Percentiles rank a stretch among this genome's conserved stretches.
Conservation (phyloP, 2,888 invertebrate species). For the Magallana nippona region DNA sequence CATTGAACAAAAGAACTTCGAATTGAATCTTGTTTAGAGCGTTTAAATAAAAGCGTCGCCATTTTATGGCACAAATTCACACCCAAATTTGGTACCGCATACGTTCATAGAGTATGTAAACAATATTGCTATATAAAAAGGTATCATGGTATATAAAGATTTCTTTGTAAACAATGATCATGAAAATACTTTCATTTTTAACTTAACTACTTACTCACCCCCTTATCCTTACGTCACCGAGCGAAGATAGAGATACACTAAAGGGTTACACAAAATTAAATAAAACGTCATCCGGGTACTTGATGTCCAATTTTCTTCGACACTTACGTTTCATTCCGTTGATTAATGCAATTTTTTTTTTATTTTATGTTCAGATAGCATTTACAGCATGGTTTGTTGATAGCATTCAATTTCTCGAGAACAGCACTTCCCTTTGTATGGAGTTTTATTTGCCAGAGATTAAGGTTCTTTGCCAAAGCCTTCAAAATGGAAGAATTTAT, state of each 20-base stretch:
- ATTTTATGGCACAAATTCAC: too few relatives aligned
- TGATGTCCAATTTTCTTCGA: conserved; percentile 22
- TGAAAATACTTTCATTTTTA: too few relatives aligned
- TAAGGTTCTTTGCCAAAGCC: conserved; percentile 3
- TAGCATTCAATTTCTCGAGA: conserved; percentile 24
- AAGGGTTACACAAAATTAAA: background rate
- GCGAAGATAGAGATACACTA: background rate
- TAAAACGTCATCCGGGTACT: conserved; percentile 18
- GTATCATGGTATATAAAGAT: too few relatives aligned
- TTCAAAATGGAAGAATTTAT: conserved; percentile 16
- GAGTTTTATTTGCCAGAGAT: conserved; percentile 9
- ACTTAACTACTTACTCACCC: background rate
- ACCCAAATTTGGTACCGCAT: too few relatives aligned
- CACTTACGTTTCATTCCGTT: conserved; percentile 21
- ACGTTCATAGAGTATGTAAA: too few relatives aligned
- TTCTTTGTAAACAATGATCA: too few relatives aligned
- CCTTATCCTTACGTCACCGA: background rate
- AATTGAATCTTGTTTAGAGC: too few relatives aligned
- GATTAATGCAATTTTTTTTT: conserved; percentile 10
- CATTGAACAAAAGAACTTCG: too few relatives aligned
- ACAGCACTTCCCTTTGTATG: conserved; percentile 26
- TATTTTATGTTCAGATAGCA: background rate
- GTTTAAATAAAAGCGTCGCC: too few relatives aligned
- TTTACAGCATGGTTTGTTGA: conserved; percentile 26
- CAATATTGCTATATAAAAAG: too few relatives aligned